Percentiles rank a stretch among this genome's conserved stretches.
Evolutionary conservation across 2,113 vertebrate genomes (phyloP).

Genomic region (Opisthocomus hoazin): DNA sequence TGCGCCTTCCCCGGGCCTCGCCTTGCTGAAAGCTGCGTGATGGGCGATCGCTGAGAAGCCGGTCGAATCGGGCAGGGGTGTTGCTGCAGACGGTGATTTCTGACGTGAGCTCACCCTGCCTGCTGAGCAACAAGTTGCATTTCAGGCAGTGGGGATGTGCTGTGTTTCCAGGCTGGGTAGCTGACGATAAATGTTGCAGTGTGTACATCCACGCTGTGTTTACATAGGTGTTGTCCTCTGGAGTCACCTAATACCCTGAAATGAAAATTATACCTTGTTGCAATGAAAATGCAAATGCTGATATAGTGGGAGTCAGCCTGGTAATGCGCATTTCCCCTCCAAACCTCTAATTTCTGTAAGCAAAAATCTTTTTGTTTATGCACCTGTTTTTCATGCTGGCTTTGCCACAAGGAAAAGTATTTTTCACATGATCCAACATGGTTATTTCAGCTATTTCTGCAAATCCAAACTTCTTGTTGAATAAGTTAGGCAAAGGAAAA

Average conservation of each 20-base stretch:
- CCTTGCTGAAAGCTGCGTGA: background rate
- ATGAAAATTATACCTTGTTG: background rate
- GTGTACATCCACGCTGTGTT: accelerated
- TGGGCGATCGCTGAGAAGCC: accelerated
- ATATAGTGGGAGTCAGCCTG: background rate
- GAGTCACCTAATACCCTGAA: background rate
- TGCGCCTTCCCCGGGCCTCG: background rate
- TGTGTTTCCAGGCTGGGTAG: background rate
- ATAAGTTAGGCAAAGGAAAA: background rate
- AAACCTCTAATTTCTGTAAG: background rate
- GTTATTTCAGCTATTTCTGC: background rate
- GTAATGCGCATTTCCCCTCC: background rate
- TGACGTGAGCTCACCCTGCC: background rate
- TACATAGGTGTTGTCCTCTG: background rate
- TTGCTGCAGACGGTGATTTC: accelerated
- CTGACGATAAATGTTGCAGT: background rate
- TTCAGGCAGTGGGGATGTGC: background rate
- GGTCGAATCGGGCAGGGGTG: accelerated
- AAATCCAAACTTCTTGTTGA: background rate
- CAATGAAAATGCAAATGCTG: background rate
- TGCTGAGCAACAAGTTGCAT: background rate
- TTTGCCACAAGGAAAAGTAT: background rate
- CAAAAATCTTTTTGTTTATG: background rate
- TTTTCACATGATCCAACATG: background rate
- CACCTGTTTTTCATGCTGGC: background rate